A percentile compares a stretch with the other conserved stretches of the same genome.
Evolutionary conservation across 2,797 vertebrate genomes (phyloP).

Genomic region (Poecilia gillii): DNA sequence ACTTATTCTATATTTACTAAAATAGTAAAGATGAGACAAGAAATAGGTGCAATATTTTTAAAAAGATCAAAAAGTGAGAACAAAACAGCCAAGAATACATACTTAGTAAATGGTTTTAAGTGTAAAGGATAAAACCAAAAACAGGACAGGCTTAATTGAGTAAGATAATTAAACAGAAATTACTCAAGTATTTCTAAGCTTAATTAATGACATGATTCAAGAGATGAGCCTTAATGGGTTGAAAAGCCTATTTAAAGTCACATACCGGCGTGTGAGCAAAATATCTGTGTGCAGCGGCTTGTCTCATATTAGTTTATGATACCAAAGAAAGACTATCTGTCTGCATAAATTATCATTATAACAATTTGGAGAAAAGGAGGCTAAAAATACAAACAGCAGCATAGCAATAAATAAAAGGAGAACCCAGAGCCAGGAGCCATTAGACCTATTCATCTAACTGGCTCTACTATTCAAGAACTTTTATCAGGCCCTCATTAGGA

Average conservation of each 20-base stretch:
- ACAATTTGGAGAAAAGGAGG: slow-evolving; percentile 24
- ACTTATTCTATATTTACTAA: slow-evolving; percentile 6
- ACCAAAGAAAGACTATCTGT: slow-evolving; percentile 39
- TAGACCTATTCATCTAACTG: slow-evolving; percentile 68
- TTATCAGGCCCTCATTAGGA: slow-evolving; percentile 75
- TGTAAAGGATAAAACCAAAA: slow-evolving; percentile 50
- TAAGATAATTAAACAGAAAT: slow-evolving; percentile 67
- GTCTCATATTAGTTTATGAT: slow-evolving; percentile 43
- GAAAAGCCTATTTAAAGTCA: slow-evolving; percentile 59
- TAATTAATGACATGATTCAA: slow-evolving; percentile 69
- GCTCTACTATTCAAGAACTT: slow-evolving; percentile 64
- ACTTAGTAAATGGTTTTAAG: slow-evolving; percentile 32
- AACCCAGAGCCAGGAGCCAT: slow-evolving; percentile 58
- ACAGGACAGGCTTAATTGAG: slow-evolving; percentile 60
- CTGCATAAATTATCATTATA: slow-evolving; percentile 31
- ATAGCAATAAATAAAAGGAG: slow-evolving; percentile 58
- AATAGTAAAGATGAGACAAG: background rate
- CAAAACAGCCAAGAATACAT: background rate
- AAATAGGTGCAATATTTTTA: background rate
- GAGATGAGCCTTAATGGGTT: slow-evolving; percentile 64
- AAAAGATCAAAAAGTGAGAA: slow-evolving; percentile 14
- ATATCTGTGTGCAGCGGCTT: slow-evolving; percentile 24
- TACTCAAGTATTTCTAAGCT: slow-evolving; percentile 58
- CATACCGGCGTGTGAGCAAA: slow-evolving; percentile 12
- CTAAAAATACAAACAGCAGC: slow-evolving; percentile 55